phyloP scores from a whole-genome alignment of 2,113 vertebrate genomes.

The Corydoras maculifer region DNA sequence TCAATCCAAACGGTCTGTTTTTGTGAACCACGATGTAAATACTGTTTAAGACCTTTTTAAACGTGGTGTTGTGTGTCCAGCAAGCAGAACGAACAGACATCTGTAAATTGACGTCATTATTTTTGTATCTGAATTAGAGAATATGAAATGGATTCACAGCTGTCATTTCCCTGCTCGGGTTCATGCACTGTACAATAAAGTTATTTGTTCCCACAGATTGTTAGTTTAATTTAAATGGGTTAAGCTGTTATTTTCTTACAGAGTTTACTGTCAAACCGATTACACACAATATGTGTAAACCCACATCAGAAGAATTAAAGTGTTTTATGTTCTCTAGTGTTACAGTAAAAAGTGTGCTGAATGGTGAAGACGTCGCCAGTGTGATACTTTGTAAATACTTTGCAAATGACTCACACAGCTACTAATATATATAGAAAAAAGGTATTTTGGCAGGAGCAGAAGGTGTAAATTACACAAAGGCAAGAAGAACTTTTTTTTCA shows the following conservation, averaged over 20 bases:
- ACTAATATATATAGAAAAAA: no score
- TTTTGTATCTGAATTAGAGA: slow-evolving; percentile 87
- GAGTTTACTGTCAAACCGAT: slow-evolving; percentile 3
- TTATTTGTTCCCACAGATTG: slow-evolving; percentile 33
- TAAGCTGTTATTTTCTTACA: slow-evolving; percentile 7
- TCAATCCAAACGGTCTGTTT: neutral
- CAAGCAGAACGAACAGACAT: slow-evolving; percentile 60
- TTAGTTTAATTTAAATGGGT: neutral
- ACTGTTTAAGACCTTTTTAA: slow-evolving; percentile 99
- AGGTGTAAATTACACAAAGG: no score
- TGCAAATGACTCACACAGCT: neutral
- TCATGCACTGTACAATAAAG: slow-evolving; percentile 69
- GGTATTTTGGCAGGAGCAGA: no score
- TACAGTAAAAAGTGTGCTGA: slow-evolving; percentile 9
- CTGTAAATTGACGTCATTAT: slow-evolving; percentile 86
- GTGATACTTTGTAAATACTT: slow-evolving; percentile 3
- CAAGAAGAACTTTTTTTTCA: no score
- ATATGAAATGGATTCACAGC: slow-evolving; percentile 59
- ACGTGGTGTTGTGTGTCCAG: slow-evolving; percentile 60
- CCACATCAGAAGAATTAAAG: neutral
- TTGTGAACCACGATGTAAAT: slow-evolving; percentile 76
- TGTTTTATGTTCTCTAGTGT: neutral
- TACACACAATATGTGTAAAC: no score
- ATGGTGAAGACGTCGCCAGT: neutral
- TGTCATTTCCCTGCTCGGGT: slow-evolving; percentile 58